These are phyloP conservation scores for Silurus lanzhouensis DNA, from an alignment of 2,797 vertebrate species.

Conservation along the genomic window DNA sequence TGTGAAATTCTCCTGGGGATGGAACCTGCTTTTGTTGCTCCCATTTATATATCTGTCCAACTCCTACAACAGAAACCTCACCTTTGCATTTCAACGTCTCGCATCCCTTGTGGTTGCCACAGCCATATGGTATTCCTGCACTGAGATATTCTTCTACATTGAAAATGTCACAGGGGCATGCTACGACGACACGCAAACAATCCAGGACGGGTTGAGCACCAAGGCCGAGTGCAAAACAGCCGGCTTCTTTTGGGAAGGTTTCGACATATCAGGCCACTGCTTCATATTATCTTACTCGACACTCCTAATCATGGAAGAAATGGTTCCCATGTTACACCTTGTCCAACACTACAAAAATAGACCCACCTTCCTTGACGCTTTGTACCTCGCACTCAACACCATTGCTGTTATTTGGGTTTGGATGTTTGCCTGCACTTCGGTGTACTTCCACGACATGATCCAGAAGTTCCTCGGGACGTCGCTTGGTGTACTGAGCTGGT, in stretches of 20 bases:
- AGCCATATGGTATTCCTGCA: slow-evolving; percentile 83
- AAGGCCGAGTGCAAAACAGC: slow-evolving; percentile 78
- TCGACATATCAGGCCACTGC: slow-evolving; percentile 94
- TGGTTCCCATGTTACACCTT: slow-evolving; percentile 75
- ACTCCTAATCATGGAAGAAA: slow-evolving; percentile 90
- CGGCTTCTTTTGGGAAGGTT: slow-evolving; percentile 83
- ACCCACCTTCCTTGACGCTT: slow-evolving; percentile 64
- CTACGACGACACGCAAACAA: slow-evolving; percentile 53
- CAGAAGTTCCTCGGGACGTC: slow-evolving; percentile 86
- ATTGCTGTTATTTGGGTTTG: slow-evolving; percentile 84
- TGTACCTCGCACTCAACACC: slow-evolving; percentile 82
- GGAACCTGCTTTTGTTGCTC: slow-evolving; percentile 88
- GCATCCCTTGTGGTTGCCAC: slow-evolving; percentile 83
- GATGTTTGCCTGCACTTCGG: slow-evolving; percentile 90
- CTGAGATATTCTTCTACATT: slow-evolving; percentile 78
- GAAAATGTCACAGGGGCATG: slow-evolving; percentile 85
- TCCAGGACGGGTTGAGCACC: slow-evolving; percentile 58
- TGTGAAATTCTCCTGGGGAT: slow-evolving; percentile 94
- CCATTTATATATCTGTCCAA: slow-evolving; percentile 87
- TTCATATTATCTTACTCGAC: slow-evolving; percentile 90
- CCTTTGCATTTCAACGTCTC: slow-evolving; percentile 74
- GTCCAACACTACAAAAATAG: slow-evolving; percentile 50
- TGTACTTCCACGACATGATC: slow-evolving; percentile 87
- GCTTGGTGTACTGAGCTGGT: slow-evolving; percentile 84
- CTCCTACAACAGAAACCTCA: slow-evolving; percentile 64